Base-by-base conservation (phyloP, 2,797 vertebrate genomes). In the Enteromius paludinosus region DNA sequence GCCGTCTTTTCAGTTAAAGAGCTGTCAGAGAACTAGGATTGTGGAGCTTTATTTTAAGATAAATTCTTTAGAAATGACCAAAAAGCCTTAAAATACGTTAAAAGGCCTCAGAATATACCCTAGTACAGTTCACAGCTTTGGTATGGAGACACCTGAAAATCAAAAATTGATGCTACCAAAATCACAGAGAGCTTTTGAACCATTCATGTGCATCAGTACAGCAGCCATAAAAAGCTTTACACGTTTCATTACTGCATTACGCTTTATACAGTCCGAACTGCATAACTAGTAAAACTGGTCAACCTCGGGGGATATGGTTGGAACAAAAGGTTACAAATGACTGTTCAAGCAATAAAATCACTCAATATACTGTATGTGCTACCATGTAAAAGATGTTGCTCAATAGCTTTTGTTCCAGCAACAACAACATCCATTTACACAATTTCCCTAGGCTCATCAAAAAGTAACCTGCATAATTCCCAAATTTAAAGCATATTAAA, bases 201-300 rank as follows among this genome's bases (percentile, higher is more conserved):
- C 70, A 54, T 74, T 66, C 15, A 18, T 66, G 71, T 52, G 61
- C 80, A 65, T 65, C 45, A 62, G 30, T 54, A 66, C 59, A 66
- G 30, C 45, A 30, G 15, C 62, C n/a, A 82, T 82, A 56, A 66
- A 82, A 82, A 75, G 45, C 71, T 28, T 56, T 68, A 33, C 45
- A 66, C 23, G 1, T 75, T 49, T 75, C 62, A 66, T 75, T 75
- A 75, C 75, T 75, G 23, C 47, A 54, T 79, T 66, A 49, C 0
- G 4, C 62, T 66, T 52, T 25, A 38, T 54, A 66, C 61, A 30
- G 45, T 66, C 61, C 70, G 5, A 45, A 74, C 45, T 25, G 11
- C 79, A 75, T 82, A 66, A 75, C 80, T 82, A 56, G 62, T 82
- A 54, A 82, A 82, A 82, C 62, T 82, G n/a, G 47, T 75, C 71